phyloP scores from a whole-genome alignment of 2,797 vertebrate genomes.

The Pempheris klunzingeri region DNA sequence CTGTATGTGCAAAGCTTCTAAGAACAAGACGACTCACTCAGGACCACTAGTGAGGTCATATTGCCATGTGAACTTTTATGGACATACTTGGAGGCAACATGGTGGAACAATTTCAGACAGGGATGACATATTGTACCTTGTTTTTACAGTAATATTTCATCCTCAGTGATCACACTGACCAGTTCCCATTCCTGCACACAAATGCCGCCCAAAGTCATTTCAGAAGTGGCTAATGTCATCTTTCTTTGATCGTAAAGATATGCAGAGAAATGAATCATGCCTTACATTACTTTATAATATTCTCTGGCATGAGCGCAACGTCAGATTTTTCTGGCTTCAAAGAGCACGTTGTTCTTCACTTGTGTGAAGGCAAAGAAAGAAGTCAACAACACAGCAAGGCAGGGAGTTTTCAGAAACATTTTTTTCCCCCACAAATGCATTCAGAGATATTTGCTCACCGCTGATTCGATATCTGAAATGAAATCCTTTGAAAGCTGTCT shows the following conservation, averaged over 20 bases:
- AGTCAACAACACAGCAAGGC: conserved; percentile 2
- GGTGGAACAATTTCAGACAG: conserved; percentile 18
- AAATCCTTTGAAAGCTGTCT: conserved; percentile 56
- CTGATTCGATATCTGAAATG: conserved; percentile 54
- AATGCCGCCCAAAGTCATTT: conserved; percentile 4
- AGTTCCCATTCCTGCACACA: neutral
- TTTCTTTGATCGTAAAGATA: conserved; percentile 4
- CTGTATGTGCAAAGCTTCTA: conserved; percentile 63
- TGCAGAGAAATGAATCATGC: conserved; percentile 10
- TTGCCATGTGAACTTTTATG: conserved; percentile 62
- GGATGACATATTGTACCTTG: conserved; percentile 15
- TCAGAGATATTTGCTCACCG: conserved; percentile 39
- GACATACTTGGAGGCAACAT: conserved; percentile 19
- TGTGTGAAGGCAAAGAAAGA: conserved; percentile 18
- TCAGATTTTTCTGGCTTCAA: conserved; percentile 16
- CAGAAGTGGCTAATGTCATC: neutral
- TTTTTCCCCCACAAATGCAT: conserved; percentile 10
- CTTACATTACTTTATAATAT: conserved; percentile 9
- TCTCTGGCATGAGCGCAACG: neutral
- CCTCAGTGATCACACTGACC: neutral
- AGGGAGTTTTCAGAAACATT: conserved; percentile 25
- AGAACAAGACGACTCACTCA: conserved; percentile 58
- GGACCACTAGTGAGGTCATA: conserved; percentile 67
- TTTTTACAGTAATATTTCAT: neutral
- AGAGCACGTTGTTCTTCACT: conserved; percentile 23